Evolutionary conservation across 2,888 invertebrate species (phyloP), one percentile per base, ranked within the genome.

Genomic region (Melinaea menophilus): DNA sequence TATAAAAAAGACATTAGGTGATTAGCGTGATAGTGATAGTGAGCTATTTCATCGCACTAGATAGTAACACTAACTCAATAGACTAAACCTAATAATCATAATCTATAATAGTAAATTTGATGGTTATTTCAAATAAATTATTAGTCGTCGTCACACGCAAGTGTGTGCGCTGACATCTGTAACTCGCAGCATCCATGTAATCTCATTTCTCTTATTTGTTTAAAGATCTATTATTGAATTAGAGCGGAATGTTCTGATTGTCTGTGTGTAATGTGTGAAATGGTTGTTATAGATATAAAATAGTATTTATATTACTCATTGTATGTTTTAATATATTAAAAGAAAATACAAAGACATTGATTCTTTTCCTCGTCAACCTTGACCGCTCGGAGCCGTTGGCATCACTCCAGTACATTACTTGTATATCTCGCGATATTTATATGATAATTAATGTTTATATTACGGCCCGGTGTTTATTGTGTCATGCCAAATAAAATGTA

Each of bases 381-480:
- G 69, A 69, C 67, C 67, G 65, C 62, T 55, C 57, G 51, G 47
- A 61, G 59, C 13, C 47, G 13, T 55, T 69, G 67, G 69, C 69
- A 46, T 59, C 31, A 41, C 45, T 62, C 69, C 69, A 69, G 51
- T 60, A 51, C 62, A 35, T 67, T 58, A 37, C 62, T 59, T 61
- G 47, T 34, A 59, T 59, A 54, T 35, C 56, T 51, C n/a, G 56
- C 33, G 56, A 67, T 60, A 56, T 64, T 57, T 55, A 54, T 51
- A 61, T 51, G 59, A 37, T 34, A 13, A 45, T 41, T 41, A 41
- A 41, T 41, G 41, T 41, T 41, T 41, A 41, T 41, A 9, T 5
- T 22, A 22, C 2, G 9, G 2, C 2, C 7, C 3, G 11, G 41
- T 41, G 41, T 41, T 41, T 41, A 11, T 41, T 41, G 3, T 41